A percentile compares a stretch with the other conserved stretches of the same genome.
These are phyloP conservation scores for Rhegmatorhina hoffmannsi DNA, from an alignment of 2,113 vertebrate genomes.

Conservation along the genomic window DNA sequence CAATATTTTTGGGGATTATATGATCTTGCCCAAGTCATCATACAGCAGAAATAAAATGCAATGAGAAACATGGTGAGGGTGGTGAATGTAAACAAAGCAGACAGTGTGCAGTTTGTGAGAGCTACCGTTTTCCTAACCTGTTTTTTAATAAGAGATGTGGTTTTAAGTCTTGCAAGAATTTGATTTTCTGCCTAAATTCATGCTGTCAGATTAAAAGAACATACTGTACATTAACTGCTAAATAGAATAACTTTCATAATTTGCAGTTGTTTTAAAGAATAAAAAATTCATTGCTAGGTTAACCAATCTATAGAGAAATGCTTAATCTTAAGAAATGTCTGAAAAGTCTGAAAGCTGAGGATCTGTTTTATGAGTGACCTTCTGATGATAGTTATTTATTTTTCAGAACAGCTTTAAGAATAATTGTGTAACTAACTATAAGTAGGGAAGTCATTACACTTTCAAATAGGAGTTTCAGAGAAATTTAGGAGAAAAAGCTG, in stretches of 20 bases:
- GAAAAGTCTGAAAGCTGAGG: slow-evolving; percentile 22
- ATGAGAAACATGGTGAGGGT: slow-evolving; percentile 50
- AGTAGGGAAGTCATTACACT: background rate
- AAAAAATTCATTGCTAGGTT: background rate
- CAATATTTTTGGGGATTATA: slow-evolving; percentile 12
- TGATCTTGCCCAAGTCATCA: slow-evolving; percentile 41
- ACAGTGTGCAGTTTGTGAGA: slow-evolving; percentile 19
- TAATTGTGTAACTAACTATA: slow-evolving; percentile 16
- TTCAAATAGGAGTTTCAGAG: slow-evolving; percentile 25
- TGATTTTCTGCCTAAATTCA: slow-evolving; percentile 56
- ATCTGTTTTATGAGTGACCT: slow-evolving; percentile 44
- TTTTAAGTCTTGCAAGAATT: slow-evolving; percentile 66
- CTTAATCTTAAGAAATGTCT: background rate
- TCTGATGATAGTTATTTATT: slow-evolving; percentile 28
- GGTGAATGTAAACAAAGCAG: slow-evolving; percentile 14
- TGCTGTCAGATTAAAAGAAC: slow-evolving; percentile 59
- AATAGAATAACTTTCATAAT: slow-evolving; percentile 58
- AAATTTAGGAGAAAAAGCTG: background rate
- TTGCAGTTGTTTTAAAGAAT: slow-evolving; percentile 52
- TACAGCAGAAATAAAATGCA: slow-evolving; percentile 62
- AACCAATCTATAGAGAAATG: background rate
- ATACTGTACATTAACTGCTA: slow-evolving; percentile 58
- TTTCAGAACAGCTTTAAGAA: slow-evolving; percentile 33
- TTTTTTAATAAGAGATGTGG: slow-evolving; percentile 71
- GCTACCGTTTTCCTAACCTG: slow-evolving; percentile 79